Base-by-base conservation (phyloP, 2,888 invertebrate species). In the Psococerastis gibbosa region DNA sequence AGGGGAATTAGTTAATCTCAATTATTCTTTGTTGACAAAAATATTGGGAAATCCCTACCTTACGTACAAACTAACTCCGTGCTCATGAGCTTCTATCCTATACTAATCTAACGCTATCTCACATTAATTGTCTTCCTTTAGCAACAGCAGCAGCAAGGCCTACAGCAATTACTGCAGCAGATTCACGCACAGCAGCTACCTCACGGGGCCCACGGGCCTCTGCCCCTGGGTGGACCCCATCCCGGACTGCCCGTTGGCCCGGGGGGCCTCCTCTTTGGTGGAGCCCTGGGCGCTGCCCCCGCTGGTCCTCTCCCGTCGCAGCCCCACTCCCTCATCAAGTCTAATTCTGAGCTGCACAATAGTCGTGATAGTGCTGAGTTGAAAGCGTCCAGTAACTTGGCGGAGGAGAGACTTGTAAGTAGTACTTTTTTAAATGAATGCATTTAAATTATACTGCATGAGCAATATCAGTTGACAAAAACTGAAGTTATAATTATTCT, bases 141-240 rank as follows among this genome's bases (percentile, higher is more conserved):
- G 81, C 83, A 83, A 76, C 84, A 83, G 67, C 71, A 83, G 63
- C 80, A 82, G 46, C 80, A 82, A 46, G 83, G 84, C 61, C 66
- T 84, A 54, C 83, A 83, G 23, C 71, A 83, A 61, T 63, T 64
- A 50, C 56, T 64, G 62, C 89, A 89, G 65, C 89, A 89, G 66
- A 87, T 89, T 84, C 89, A 89, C 61, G 87, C 85, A 27, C 87
- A 87, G 55, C 87, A 85, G 64, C 55, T 69, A 53, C 64, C 63
- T n/a, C 65, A 65, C 50, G 60, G 60, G 18, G 59, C 58, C 50
- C 60, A 54, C 54, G 78, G 81, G 43, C 78, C 78, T 33, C 78
- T 79, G n/a, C 63, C 72, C 48, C 73, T 73, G 38, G 74, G 82
- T 66, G 73, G 73, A 63, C 73, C 74, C 33, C 75, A 75, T 61